Evolutionary conservation across 92 coral and sea anemone species (phyloP).

Genomic region (Epizoanthus rinbou): DNA sequence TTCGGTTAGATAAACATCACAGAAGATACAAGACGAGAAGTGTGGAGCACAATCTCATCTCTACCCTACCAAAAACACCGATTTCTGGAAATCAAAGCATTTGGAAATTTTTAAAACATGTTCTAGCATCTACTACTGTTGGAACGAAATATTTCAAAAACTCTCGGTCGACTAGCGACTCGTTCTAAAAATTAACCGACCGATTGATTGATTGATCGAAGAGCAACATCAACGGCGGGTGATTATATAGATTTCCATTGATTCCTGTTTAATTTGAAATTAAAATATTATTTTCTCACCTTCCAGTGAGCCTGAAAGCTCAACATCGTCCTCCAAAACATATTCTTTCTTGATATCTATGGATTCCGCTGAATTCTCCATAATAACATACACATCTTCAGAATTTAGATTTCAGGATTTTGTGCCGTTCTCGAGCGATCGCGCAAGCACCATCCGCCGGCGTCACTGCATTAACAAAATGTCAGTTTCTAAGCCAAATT

Average conservation of each 20-base stretch:
- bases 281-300: slow-evolving; percentile 1
- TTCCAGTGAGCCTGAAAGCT: slow-evolving; percentile 9
- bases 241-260: not conserved
- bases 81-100: too few species aligned
- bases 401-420: not conserved
- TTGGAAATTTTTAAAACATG: too few species aligned
- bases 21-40: too few species aligned
- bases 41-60: not conserved
- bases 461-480: not conserved
- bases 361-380: slow-evolving; percentile 10
- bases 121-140: too few species aligned
- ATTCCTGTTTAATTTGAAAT: not conserved
- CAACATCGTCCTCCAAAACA: not conserved
- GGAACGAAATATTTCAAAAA: too few species aligned
- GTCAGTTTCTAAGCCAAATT: not conserved
- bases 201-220: not conserved
- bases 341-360: slow-evolving; percentile 5
- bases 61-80: too few species aligned
- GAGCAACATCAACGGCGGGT: not conserved
- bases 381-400: slow-evolving; percentile 2
- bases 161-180: too few species aligned
- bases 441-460: too few species aligned
- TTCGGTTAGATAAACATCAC: too few species aligned
- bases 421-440: not conserved
- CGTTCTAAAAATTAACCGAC: not conserved